Evolutionary conservation across 2,888 invertebrate genomes (phyloP).

Genomic region (Clitarchus hookeri): DNA sequence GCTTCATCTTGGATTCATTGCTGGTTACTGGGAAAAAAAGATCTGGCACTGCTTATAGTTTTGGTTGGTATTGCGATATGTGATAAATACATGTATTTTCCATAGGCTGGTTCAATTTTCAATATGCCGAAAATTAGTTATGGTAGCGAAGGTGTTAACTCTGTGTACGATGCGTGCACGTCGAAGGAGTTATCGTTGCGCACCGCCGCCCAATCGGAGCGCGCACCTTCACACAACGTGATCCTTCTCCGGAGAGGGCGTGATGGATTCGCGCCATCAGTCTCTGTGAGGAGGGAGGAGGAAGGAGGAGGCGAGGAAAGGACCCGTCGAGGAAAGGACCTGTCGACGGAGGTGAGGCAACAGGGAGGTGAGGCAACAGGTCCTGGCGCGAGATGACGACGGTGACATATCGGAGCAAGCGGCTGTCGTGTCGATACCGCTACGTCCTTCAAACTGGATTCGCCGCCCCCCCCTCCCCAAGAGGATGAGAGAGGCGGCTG

Average conservation of each 20-base stretch:
- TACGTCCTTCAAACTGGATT: background rate
- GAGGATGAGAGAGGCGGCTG: background rate
- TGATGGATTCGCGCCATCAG: background rate
- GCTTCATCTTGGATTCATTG: too few species aligned
- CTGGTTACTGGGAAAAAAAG: too few species aligned
- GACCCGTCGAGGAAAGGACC: too few species aligned
- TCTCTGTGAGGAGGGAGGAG: background rate
- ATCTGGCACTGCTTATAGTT: too few species aligned
- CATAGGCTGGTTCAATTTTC: too few species aligned
- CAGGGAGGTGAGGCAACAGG: background rate
- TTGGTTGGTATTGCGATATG: too few species aligned
- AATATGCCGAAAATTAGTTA: too few species aligned
- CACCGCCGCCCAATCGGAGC: background rate
- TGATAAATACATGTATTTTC: too few species aligned
- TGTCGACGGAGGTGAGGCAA: background rate
- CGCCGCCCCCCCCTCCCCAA: background rate
- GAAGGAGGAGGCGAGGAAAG: background rate
- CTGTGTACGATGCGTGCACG: too few species aligned
- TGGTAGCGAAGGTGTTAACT: too few species aligned
- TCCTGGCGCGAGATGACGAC: background rate
- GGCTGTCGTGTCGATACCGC: slow-evolving; percentile 14
- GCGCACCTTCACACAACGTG: background rate
- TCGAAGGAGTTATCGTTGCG: background rate
- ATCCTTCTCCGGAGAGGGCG: background rate
- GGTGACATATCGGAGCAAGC: background rate